These are phyloP conservation scores for Oreonectes daqikongensis DNA, from an alignment of 2,797 vertebrate species.

Conservation along the genomic window DNA sequence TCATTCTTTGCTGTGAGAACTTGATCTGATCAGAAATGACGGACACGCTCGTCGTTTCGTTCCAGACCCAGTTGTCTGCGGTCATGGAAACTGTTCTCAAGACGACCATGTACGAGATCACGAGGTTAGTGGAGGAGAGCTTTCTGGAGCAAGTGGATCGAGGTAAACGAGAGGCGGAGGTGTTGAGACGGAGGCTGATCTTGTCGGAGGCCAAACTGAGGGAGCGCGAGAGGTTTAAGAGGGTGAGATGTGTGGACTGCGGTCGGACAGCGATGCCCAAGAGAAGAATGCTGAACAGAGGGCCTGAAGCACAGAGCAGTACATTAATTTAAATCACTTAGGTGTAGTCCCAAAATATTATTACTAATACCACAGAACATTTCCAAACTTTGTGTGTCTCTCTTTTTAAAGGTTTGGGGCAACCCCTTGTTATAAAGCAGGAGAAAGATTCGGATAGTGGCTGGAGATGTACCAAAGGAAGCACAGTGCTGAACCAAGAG, in stretches of 20 bases:
- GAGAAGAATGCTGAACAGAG: constrained; percentile 41
- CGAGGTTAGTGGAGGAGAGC: constrained; percentile 76
- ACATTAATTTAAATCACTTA: constrained; percentile 6
- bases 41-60: constrained; percentile 72
- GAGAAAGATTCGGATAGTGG: constrained; percentile 57
- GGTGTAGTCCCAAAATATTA: no score
- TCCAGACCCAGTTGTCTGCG: constrained; percentile 78
- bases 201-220: constrained; percentile 65
- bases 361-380: neutral
- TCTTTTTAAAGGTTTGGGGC: constrained; percentile 57
- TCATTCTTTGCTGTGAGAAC: no score
- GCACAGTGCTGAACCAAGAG: constrained; percentile 42
- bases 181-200: constrained; percentile 70
- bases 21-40: constrained; percentile 58
- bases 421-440: constrained; percentile 58
- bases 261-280: constrained; percentile 51
- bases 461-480: constrained; percentile 60
- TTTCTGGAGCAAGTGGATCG: constrained; percentile 75
- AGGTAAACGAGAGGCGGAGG: constrained; percentile 70
- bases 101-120: constrained; percentile 77
- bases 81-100: constrained; percentile 80
- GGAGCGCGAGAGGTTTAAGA: constrained; percentile 48
- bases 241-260: constrained; percentile 60
- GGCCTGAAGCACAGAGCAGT: constrained; percentile 47
- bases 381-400: neutral